Conservation (phyloP, 1,140 invertebrate genomes). For the Oscheius sp. region DNA sequence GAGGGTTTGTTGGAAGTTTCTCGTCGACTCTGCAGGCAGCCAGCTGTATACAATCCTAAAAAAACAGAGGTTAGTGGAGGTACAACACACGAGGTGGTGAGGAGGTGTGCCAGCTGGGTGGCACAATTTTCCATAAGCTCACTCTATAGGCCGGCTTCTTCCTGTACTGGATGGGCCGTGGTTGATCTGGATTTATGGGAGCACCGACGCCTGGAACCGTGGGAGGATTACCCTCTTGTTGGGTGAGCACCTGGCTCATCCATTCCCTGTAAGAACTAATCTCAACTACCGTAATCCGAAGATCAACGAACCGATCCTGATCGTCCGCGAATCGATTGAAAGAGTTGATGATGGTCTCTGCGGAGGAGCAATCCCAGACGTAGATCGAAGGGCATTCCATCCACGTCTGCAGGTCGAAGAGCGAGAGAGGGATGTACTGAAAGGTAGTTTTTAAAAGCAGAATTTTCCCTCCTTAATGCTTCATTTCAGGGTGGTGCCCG, state of each 20-base stretch:
- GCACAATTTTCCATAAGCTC: too few relatives aligned
- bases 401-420: constrained; percentile 97
- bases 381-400: constrained; percentile 98
- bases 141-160: background rate
- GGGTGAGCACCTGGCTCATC: too few relatives aligned
- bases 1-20: constrained; percentile 91
- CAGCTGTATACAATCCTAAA: constrained; percentile 87
- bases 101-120: too few relatives aligned
- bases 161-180: background rate
- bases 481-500: too few relatives aligned
- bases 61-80: too few relatives aligned
- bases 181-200: too few relatives aligned
- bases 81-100: too few relatives aligned
- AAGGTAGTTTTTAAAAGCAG: constrained; percentile 1
- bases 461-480: too few relatives aligned
- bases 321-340: constrained; percentile 55
- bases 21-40: constrained; percentile 88
- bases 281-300: too few relatives aligned
- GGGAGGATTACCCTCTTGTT: too few relatives aligned
- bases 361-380: constrained; percentile 98
- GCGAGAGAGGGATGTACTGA: constrained; percentile 96
- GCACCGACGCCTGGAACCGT: too few relatives aligned
- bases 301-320: constrained; percentile 44
- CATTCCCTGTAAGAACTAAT: too few relatives aligned
- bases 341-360: constrained; percentile 73